Conservation (phyloP, 1,140 invertebrate species). For the Psix sp. region DNA sequence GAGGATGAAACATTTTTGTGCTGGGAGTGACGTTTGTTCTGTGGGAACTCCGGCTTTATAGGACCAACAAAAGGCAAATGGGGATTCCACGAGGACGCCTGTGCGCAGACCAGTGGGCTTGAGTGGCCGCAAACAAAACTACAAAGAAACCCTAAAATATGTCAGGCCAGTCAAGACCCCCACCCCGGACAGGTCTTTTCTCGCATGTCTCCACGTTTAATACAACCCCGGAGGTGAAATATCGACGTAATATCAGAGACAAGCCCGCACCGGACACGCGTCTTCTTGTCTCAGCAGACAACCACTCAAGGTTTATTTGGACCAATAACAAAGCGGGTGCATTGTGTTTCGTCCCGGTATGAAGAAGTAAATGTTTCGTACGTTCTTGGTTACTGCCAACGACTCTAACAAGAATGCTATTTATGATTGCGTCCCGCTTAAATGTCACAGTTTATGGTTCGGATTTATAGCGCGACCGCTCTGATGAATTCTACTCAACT, state of each 20-base stretch:
- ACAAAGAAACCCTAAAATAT: conserved; percentile 70
- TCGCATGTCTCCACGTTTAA: conserved; percentile 52
- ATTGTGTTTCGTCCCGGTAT: conserved; percentile 36
- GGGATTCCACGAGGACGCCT: conserved; percentile 44
- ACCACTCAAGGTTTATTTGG: conserved; percentile 53
- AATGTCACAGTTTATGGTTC: conserved; percentile 33
- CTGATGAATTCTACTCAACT: conserved; percentile 37
- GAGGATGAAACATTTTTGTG: conserved; percentile 53
- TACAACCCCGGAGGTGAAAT: conserved; percentile 46
- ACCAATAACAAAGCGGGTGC: conserved; percentile 51
- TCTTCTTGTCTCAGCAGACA: conserved; percentile 42
- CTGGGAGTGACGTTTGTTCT: conserved; percentile 58
- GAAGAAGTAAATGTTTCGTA: conserved; percentile 59
- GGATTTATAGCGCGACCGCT: conserved; percentile 37
- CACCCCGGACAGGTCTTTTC: conserved; percentile 32
- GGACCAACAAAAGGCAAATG: conserved; percentile 52
- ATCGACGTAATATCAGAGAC: conserved; percentile 56
- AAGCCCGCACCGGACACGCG: conserved; percentile 55
- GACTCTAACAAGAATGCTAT: conserved; percentile 56
- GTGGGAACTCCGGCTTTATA: conserved; percentile 38
- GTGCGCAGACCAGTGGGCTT: conserved; percentile 61
- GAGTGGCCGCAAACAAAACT: conserved; percentile 72
- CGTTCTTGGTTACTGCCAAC: conserved; percentile 37
- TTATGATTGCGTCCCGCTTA: conserved; percentile 39
- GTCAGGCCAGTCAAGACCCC: conserved; percentile 59